Evolutionary conservation across 2,797 vertebrate genomes (phyloP), one percentile per base, ranked within the genome.

Genomic region (Acipenser oxyrinchus): DNA sequence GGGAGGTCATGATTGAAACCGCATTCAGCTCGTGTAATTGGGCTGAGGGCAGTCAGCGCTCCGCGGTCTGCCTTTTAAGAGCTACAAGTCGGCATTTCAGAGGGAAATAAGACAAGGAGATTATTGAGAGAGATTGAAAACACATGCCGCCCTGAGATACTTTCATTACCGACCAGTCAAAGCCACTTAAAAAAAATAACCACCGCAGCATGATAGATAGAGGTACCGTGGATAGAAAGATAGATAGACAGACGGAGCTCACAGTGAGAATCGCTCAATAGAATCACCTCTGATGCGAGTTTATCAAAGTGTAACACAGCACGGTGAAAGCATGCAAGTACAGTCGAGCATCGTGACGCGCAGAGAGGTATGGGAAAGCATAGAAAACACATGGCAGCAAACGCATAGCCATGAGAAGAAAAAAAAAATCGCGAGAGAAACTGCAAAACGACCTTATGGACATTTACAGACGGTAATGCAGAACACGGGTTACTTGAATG

Each of bases 111-210:
- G 23, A 63, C 68, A 71, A 61, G 66, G 70, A 74, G 73, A 75
- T 72, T 67, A 72, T 71, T 78, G 78, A 68, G 73, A 77, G 68
- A 60, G 66, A 69, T 75, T 76, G 77, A 76, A 79, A 67, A 78
- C 72, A 72, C 64, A 71, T 73, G 79, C 76, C 8, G 8, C 7
- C 6, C 13, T 58, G 11, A n/a, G 55, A 11, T 58, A n/a, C 55
- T 58, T 58, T 58, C 55, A 58, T 58, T 58, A 58, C 55, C 55
- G 55, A 58, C 55, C 6, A 58, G 55, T 58, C 55, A 58, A 58
- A 58, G 55, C 13, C 55, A 58, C 10, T 58, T 58, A 58, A 13
- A 6, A 58, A 11, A 13, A 6, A 58, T 6, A 13, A 13, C 55
- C 4, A n/a, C 55, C 6, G 55, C 13, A 11, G 55, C 55, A 13